Base-by-base conservation (phyloP, 2,888 invertebrate species). In the Formica aserva region DNA sequence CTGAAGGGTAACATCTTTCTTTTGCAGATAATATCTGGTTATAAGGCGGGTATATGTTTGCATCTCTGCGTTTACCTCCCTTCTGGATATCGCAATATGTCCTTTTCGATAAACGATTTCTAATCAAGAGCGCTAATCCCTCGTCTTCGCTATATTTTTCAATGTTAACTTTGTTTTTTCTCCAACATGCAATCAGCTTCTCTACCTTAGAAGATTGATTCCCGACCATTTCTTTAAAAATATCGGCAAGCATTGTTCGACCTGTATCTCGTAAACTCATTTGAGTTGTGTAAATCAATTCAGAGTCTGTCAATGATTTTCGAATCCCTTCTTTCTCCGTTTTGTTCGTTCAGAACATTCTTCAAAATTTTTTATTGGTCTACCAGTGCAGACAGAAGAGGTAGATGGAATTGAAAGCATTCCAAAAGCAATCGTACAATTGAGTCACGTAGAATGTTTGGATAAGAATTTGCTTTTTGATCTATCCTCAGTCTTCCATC, bases 381-480 rank as follows among this genome's bases (percentile, higher is more conserved):
- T 63, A 63, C 8, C 62, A 3, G 0, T 6, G 32, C 32, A 32
- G 18, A 18, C 62, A 35, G 35, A 63, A 63, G 62, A 63, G 3
- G 32, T 63, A 9, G 62, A 32, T 63, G 9, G 62, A 63, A 18
- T 63, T 35, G 62, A 18, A 63, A 63, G 35, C 35, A 8, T 63
- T 35, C n/a, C 62, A 32, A 62, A 62, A 62, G n/a, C 32, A 35
- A 62, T 18, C 35, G 35, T 63, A 63, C 62, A 63, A 35, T 63
- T 35, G 1, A 35, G 62, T 18, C 35, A 63, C n/a, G 22, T 22
- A 22, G 22, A 22, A 22, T 22, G 35, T 63, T 35, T 63, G 18
- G 35, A 63, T 63, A 63, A 63, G 18, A 63, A 63, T 57, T 63
- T 63, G 35, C 62, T 8, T 63, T 63, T 63, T 63, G 62, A 63